A percentile compares a stretch with the other conserved stretches of the same genome.
Conservation (phyloP, 2,113 vertebrate species). For the Mustelus asterias region DNA sequence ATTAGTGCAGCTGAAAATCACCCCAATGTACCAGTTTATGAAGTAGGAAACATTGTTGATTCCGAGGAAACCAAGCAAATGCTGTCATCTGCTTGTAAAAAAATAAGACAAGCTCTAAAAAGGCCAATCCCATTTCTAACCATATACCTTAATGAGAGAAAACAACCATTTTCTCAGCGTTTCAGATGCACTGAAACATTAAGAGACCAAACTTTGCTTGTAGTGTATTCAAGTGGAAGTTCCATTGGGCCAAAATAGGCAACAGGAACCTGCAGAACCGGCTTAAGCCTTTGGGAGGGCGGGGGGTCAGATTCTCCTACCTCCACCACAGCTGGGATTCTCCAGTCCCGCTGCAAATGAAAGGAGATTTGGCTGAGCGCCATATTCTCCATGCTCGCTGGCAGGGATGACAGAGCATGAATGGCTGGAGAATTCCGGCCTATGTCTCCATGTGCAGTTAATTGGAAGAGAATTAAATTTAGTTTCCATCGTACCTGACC, state of each 20-base stretch:
- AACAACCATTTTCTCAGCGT: background rate
- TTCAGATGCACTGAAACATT: background rate
- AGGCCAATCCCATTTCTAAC: background rate
- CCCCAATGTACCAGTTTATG: background rate
- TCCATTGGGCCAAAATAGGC: background rate
- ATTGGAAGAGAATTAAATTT: background rate
- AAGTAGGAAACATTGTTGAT: background rate
- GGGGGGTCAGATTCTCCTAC: too few relatives aligned
- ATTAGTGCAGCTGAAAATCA: background rate
- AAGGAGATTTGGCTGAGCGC: too few relatives aligned
- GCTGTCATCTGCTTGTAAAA: background rate
- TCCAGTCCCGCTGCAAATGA: too few relatives aligned
- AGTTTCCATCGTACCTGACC: background rate
- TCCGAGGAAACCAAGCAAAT: background rate
- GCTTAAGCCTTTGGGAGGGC: background rate
- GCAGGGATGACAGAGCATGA: too few relatives aligned
- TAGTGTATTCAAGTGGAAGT: background rate
- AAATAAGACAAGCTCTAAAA: background rate
- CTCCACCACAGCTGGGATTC: too few relatives aligned
- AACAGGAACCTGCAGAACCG: background rate
- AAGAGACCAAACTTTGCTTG: background rate
- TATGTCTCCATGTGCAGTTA: background rate
- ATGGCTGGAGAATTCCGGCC: too few relatives aligned
- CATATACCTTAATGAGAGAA: background rate
- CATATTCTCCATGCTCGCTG: too few relatives aligned